phyloP scores from a whole-genome alignment of 2,113 vertebrate species.

The Misgurnus anguillicaudatus region DNA sequence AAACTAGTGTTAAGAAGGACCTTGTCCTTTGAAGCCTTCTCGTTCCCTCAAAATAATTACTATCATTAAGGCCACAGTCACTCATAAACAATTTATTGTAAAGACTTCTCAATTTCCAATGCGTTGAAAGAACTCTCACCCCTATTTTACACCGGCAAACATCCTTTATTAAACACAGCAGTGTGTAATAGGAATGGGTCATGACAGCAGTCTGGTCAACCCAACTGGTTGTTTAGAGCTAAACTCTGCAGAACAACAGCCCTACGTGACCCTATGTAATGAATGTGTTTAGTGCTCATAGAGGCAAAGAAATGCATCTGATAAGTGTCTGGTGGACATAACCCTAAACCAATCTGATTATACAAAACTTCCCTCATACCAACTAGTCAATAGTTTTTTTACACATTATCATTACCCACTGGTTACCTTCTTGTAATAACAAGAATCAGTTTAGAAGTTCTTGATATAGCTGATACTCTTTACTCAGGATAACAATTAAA shows the following conservation, averaged over 20 bases:
- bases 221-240: background rate
- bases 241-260: too few species aligned
- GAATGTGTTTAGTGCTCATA: too few species aligned
- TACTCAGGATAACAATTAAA: background rate
- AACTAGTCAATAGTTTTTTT: background rate
- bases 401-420: background rate
- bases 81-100: slow-evolving; percentile 25
- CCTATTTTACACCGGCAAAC: background rate
- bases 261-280: too few species aligned
- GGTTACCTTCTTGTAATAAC: background rate
- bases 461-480: background rate
- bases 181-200: background rate
- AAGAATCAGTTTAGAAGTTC: background rate
- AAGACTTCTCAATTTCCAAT: background rate
- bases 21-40: background rate
- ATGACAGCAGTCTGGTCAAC: background rate
- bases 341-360: background rate
- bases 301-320: background rate
- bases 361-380: background rate
- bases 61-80: slow-evolving; percentile 39
- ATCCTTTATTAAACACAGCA: background rate
- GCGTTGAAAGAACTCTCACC: background rate
- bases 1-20: slow-evolving; percentile 6
- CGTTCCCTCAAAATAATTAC: slow-evolving; percentile 21
- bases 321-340: background rate